phyloP scores from a whole-genome alignment of 2,113 vertebrate species.

The Petaurus breviceps region DNA sequence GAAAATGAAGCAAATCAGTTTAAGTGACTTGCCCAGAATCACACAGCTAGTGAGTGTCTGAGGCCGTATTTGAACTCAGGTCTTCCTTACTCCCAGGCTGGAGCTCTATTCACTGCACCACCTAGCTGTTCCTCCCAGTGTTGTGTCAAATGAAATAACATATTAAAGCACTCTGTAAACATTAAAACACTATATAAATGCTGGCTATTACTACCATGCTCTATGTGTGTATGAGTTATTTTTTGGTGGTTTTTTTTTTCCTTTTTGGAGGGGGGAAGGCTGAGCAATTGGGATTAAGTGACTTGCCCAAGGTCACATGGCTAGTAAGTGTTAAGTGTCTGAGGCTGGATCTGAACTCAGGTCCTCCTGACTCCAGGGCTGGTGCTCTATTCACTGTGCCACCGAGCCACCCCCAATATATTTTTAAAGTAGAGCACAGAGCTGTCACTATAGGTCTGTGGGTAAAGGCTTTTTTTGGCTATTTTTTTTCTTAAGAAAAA shows the following conservation, averaged over 20 bases:
- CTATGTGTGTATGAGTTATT: not conserved
- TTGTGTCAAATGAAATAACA: not conserved
- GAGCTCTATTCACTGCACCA: not conserved
- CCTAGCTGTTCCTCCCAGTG: not conserved
- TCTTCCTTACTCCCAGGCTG: not conserved
- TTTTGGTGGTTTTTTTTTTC: too few relatives aligned
- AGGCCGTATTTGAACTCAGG: not conserved
- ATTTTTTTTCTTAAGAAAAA: not conserved
- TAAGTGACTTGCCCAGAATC: too few relatives aligned
- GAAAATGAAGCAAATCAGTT: too few relatives aligned
- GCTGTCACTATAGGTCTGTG: not conserved
- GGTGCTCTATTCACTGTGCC: too few relatives aligned
- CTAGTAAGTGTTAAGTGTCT: too few relatives aligned
- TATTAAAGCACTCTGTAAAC: not conserved
- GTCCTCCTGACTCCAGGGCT: too few relatives aligned
- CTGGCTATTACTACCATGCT: not conserved
- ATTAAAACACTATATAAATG: not conserved
- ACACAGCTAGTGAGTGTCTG: too few relatives aligned
- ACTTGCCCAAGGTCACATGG: too few relatives aligned
- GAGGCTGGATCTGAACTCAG: too few relatives aligned
- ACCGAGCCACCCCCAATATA: too few relatives aligned
- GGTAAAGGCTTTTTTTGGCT: not conserved
- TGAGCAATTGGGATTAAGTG: too few relatives aligned
- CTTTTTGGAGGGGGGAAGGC: too few relatives aligned
- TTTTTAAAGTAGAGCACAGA: not conserved